Conservation (phyloP, 2,113 vertebrate species). For the Nannobrachium achirus region DNA sequence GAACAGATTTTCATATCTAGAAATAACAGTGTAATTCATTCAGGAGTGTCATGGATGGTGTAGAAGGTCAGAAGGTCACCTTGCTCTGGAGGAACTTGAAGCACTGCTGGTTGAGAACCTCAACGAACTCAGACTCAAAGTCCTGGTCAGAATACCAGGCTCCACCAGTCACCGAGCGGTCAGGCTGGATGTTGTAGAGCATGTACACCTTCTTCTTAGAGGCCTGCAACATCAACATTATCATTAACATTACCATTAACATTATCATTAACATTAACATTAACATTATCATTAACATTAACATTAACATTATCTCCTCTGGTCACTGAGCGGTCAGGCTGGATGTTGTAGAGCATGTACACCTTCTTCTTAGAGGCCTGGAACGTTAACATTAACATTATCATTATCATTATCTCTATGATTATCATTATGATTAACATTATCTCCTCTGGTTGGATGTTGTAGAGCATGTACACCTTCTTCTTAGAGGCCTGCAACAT, state of each 20-base stretch:
- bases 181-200: constrained; percentile 96
- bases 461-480: constrained; percentile 98
- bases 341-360: constrained; percentile 97
- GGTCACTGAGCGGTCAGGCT: constrained; percentile 95
- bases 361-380: constrained; percentile 99
- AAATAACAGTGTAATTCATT: too few species aligned
- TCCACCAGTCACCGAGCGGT: constrained; percentile 94
- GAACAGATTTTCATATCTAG: too few species aligned
- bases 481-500: constrained; percentile 93
- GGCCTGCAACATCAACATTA: too few species aligned
- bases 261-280: too few species aligned
- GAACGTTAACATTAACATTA: constrained; percentile 12
- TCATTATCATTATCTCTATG: too few species aligned
- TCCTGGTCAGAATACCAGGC: constrained; percentile 99
- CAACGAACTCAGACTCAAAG: constrained; percentile 99
- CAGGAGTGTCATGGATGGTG: too few species aligned
- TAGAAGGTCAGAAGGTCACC: constrained; percentile 81
- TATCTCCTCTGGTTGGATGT: constrained; percentile 96
- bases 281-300: too few species aligned
- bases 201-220: constrained; percentile 99
- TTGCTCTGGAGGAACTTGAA: constrained; percentile 97
- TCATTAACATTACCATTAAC: too few species aligned
- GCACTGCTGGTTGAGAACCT: constrained; percentile 97
- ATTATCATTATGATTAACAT: too few species aligned
- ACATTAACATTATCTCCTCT: too few species aligned